Conservation (phyloP, 64 coral and sea anemone genomes). For the Pocillopora verrucosa region DNA sequence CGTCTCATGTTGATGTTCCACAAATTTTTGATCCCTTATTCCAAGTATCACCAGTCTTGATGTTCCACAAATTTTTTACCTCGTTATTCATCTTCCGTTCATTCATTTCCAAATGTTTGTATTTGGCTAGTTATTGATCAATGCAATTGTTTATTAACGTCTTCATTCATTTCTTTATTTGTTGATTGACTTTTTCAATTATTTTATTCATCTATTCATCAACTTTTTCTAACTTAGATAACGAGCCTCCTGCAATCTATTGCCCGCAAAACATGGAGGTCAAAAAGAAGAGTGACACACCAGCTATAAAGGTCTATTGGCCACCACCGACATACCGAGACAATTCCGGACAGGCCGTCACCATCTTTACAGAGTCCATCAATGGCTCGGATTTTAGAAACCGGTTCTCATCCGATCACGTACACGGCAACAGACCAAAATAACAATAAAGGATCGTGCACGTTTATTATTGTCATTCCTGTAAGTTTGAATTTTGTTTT, state of each 20-base stretch:
- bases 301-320: constrained; percentile 56
- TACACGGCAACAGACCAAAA: constrained; percentile 71
- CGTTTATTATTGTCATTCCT: constrained; percentile 73
- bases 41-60: too few species aligned
- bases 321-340: constrained; percentile 65
- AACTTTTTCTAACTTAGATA: constrained; percentile 45
- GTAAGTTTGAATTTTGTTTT: constrained; percentile 44
- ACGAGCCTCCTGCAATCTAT: constrained; percentile 70
- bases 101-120: too few species aligned
- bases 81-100: too few species aligned
- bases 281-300: constrained; percentile 30
- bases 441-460: constrained; percentile 39
- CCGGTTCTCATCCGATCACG: constrained; percentile 57
- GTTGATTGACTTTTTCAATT: too few species aligned
- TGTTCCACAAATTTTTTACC: too few species aligned
- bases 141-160: too few species aligned
- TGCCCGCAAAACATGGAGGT: constrained; percentile 84
- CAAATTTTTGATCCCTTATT: too few species aligned
- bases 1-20: too few species aligned
- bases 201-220: background rate
- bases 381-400: constrained; percentile 59
- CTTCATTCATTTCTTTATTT: too few species aligned
- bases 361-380: constrained; percentile 63
- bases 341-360: constrained; percentile 66
- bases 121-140: too few species aligned